Percentiles rank a stretch among this genome's conserved stretches.
phyloP scores from a whole-genome alignment of 2,797 vertebrate species.

The Brotula barbata region DNA sequence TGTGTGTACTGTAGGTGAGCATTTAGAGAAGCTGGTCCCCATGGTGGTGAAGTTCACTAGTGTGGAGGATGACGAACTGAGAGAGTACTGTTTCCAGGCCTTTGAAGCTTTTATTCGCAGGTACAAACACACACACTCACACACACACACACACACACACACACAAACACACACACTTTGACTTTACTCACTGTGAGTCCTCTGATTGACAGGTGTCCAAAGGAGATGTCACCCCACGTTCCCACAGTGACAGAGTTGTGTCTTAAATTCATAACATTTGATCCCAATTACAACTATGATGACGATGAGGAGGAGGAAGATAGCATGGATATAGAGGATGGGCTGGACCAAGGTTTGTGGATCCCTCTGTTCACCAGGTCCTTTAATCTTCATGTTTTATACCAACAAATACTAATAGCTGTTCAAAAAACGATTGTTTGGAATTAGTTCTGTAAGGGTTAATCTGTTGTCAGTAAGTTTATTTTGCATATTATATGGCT shows the following conservation, averaged over 20 bases:
- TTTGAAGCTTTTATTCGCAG: constrained; percentile 92
- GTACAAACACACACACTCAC: constrained; percentile 85
- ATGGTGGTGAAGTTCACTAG: constrained; percentile 87
- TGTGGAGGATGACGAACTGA: constrained; percentile 91
- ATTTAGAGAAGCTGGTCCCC: constrained; percentile 90
- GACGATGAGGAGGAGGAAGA: constrained; percentile 82
- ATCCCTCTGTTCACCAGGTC: neutral
- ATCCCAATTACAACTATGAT: constrained; percentile 95
- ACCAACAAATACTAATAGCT: no score
- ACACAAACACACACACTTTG: constrained; percentile 5
- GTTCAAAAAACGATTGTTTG: no score
- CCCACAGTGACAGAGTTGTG: constrained; percentile 85
- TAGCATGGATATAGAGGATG: constrained; percentile 88
- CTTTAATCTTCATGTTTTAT: no score
- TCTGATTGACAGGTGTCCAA: constrained; percentile 62
- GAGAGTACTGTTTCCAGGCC: constrained; percentile 93
- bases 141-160: constrained; percentile 10
- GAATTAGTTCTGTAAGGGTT: no score
- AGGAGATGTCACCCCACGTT: constrained; percentile 85
- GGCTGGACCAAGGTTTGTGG: constrained; percentile 85
- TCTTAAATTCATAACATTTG: constrained; percentile 89
- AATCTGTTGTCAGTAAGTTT: no score
- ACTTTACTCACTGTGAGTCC: neutral
- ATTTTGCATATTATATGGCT: no score
- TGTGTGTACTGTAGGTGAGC: constrained; percentile 79